Percentiles rank a stretch among this genome's conserved stretches.
phyloP scores from a whole-genome alignment of 2,797 vertebrate species.

The Eremophila alpestris region DNA sequence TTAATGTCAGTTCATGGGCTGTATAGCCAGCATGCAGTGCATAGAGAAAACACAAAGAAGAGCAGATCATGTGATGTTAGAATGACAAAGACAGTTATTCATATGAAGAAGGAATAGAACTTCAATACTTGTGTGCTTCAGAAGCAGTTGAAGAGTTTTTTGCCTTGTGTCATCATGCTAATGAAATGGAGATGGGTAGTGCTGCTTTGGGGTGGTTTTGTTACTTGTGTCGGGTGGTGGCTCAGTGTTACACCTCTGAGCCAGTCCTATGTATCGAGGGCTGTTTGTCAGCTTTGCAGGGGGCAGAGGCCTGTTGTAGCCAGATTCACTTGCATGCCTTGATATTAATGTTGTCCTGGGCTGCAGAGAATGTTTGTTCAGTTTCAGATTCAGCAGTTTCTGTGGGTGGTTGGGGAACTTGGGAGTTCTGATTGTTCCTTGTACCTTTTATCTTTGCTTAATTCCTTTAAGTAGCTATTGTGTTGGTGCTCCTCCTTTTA shows the following conservation, averaged over 20 bases:
- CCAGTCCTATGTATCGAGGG: not conserved
- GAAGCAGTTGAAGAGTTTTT: not conserved
- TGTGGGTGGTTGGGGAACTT: not conserved
- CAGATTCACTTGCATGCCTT: not conserved
- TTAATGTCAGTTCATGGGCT: not conserved
- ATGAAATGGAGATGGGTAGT: not conserved
- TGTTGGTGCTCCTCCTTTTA: not conserved
- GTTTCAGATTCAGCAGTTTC: not conserved
- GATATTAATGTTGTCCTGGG: not conserved
- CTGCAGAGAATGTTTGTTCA: not conserved
- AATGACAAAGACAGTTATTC: not conserved
- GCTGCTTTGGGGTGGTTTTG: not conserved
- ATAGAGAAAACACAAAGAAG: not conserved
- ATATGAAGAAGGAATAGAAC: not conserved
- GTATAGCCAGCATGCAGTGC: not conserved
- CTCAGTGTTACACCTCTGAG: not conserved
- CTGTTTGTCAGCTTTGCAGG: not conserved
- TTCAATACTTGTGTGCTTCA: not conserved
- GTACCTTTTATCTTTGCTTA: not conserved
- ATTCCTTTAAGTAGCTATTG: not conserved
- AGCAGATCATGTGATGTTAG: accelerated
- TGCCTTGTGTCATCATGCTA: not conserved
- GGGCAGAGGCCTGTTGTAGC: not conserved
- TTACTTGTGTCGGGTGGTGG: not conserved
- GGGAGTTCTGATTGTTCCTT: not conserved